A percentile compares a stretch with the other conserved stretches of the same genome.
phyloP scores from a whole-genome alignment of 2,888 invertebrate genomes.

The Bhutanitis thaidina region DNA sequence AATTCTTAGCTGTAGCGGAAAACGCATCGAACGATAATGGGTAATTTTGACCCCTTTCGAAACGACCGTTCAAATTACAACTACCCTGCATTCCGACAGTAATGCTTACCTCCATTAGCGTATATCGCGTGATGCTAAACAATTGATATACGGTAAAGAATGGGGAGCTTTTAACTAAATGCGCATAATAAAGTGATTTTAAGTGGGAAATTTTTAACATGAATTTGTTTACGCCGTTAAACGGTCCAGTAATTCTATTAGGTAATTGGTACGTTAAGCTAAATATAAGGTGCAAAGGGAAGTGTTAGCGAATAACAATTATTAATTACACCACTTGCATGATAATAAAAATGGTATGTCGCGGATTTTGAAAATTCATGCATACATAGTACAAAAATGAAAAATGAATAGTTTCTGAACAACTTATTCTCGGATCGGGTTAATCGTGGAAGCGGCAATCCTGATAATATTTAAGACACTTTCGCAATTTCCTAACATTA shows the following conservation, averaged over 20 bases:
- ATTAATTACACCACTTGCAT: no score
- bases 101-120: conserved; percentile 29
- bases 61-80: conserved; percentile 30
- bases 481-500: no score
- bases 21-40: conserved; percentile 30
- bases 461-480: no score
- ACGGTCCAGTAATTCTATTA: not conserved
- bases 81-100: conserved; percentile 44
- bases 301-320: no score
- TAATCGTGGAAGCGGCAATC: no score
- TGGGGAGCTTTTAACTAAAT: conserved; percentile 27
- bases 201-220: conserved; percentile 19
- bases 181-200: conserved; percentile 30
- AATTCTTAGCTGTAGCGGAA: not conserved
- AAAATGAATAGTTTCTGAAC: no score
- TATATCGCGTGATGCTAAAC: conserved; percentile 39
- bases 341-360: no score
- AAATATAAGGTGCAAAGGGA: no score
- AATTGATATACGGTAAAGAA: conserved; percentile 19
- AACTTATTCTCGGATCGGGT: no score
- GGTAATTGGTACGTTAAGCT: no score
- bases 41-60: conserved; percentile 31
- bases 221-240: conserved; percentile 4
- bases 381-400: no score
- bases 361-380: no score